Evolutionary conservation across 1,140 invertebrate species (phyloP).

Genomic region (Zelostemma sp.): DNA sequence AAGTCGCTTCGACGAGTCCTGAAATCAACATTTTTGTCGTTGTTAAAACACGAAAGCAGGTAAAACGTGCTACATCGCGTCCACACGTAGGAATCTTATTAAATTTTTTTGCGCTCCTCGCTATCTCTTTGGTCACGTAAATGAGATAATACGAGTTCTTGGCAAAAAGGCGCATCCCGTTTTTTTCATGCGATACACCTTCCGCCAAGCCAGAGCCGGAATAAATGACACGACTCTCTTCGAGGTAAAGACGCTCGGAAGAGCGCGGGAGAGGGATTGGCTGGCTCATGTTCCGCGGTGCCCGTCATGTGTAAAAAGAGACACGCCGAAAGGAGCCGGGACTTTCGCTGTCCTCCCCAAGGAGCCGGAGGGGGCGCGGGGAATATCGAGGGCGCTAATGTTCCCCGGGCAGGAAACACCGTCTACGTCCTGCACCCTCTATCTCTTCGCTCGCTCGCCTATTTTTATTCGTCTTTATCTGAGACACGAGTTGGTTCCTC

Average conservation of each 20-base stretch:
- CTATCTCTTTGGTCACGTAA: conserved; percentile 17
- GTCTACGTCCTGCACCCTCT: conserved; percentile 69
- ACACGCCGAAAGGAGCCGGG: conserved; percentile 31
- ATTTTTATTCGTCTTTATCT: conserved; percentile 70
- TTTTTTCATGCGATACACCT: conserved; percentile 2
- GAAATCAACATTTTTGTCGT: neutral
- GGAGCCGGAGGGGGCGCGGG: conserved; percentile 17
- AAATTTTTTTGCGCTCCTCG: neutral
- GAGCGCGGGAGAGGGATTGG: conserved; percentile 13
- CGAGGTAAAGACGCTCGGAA: conserved; percentile 14
- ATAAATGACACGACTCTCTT: conserved; percentile 28
- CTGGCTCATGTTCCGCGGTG: conserved; percentile 23
- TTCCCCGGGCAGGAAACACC: conserved; percentile 66
- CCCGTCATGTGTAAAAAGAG: conserved; percentile 33
- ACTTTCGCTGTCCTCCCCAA: conserved; percentile 5
- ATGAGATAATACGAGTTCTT: conserved; percentile 30
- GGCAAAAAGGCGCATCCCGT: conserved; percentile 27
- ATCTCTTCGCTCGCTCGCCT: conserved; percentile 62
- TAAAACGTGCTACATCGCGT: too few relatives aligned
- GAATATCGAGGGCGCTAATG: conserved; percentile 45
- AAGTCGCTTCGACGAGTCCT: neutral
- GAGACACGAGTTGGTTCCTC: conserved; percentile 64
- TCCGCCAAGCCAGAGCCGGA: conserved; percentile 6
- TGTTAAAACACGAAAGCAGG: too few relatives aligned
- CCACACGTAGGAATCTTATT: neutral